phyloP scores from a whole-genome alignment of 1,140 invertebrate genomes.

The Acyrthosiphon pisum region DNA sequence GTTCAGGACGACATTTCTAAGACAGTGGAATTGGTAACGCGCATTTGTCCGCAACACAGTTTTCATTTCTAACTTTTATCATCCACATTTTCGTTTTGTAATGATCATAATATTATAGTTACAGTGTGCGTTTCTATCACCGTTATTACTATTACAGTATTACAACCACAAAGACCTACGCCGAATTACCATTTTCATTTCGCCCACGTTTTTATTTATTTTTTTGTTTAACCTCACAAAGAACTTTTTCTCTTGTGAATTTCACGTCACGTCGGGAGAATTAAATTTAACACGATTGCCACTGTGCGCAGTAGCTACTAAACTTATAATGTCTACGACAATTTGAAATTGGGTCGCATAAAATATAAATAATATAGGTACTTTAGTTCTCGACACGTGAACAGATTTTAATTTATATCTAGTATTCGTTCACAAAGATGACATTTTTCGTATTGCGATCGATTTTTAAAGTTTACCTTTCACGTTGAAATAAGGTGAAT shows the following conservation, averaged over 20 bases:
- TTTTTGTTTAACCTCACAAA: not conserved
- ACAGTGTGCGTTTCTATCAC: not conserved
- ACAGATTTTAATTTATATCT: not conserved
- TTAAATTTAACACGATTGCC: not conserved
- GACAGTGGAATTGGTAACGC: not conserved
- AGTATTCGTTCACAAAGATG: not conserved
- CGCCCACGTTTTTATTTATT: not conserved
- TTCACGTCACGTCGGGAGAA: not conserved
- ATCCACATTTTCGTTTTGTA: not conserved
- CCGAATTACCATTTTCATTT: not conserved
- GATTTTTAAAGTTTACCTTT: not conserved
- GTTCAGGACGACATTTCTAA: not conserved
- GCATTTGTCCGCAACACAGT: not conserved
- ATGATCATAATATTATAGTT: not conserved
- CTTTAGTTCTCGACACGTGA: not conserved
- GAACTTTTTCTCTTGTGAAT: not conserved
- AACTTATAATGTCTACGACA: not conserved
- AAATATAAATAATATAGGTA: not conserved
- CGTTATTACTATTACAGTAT: not conserved
- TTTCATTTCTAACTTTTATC: not conserved
- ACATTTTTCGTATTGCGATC: not conserved
- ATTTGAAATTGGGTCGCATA: not conserved
- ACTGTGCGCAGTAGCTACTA: not conserved
- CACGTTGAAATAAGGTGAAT: not conserved
- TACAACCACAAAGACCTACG: not conserved